phyloP scores from a whole-genome alignment of 2,888 invertebrate genomes.

The Tridacna gigas region DNA sequence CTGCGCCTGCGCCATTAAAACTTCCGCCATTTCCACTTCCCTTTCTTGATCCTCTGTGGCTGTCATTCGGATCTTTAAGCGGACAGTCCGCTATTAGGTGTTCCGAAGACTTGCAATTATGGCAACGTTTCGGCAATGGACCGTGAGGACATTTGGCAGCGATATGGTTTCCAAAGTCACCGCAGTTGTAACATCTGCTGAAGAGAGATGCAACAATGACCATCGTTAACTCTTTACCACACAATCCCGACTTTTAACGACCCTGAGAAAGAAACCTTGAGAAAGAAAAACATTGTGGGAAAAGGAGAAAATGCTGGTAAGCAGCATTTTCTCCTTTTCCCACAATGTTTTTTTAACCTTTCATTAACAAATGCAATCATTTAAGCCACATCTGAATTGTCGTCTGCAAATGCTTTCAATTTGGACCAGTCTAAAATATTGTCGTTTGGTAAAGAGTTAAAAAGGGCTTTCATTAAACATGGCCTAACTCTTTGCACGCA shows the following conservation, averaged over 20 bases:
- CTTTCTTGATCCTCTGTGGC: slow-evolving; percentile 32
- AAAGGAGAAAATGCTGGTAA: background rate
- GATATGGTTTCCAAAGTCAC: slow-evolving; percentile 96
- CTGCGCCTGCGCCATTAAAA: slow-evolving; percentile 44
- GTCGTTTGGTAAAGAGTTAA: too few species aligned
- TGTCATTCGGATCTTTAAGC: slow-evolving; percentile 69
- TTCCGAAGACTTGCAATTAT: slow-evolving; percentile 94
- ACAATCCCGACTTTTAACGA: background rate
- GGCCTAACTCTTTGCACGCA: too few species aligned
- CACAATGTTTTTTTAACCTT: background rate
- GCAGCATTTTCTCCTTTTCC: background rate
- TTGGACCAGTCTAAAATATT: too few species aligned
- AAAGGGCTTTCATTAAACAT: too few species aligned
- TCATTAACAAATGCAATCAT: background rate
- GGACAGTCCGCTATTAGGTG: slow-evolving; percentile 97
- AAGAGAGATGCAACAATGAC: slow-evolving; percentile 7
- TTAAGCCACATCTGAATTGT: too few species aligned
- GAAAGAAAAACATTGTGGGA: background rate
- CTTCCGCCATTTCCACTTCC: slow-evolving; percentile 46
- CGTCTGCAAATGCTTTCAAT: too few species aligned
- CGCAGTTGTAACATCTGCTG: slow-evolving; percentile 95
- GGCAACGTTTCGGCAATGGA: slow-evolving; percentile 95
- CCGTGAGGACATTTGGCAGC: slow-evolving; percentile 95
- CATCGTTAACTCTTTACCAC: background rate
- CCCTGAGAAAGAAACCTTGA: too few species aligned